A percentile compares a stretch with the other conserved stretches of the same genome.
Conservation (phyloP, 2,113 vertebrate species). For the Diphyllodes magnificus region DNA sequence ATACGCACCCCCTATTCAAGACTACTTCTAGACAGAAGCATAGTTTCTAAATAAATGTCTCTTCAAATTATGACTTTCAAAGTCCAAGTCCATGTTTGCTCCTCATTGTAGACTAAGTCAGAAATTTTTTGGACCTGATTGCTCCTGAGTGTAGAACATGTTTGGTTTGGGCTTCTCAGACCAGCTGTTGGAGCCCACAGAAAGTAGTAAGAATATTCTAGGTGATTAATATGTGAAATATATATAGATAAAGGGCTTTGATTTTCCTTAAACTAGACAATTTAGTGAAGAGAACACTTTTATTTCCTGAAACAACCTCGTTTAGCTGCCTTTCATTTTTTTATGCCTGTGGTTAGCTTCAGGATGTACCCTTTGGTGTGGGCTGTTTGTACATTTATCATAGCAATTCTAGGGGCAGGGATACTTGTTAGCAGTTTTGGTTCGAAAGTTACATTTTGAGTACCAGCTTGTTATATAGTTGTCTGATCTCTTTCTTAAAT, state of each 20-base stretch:
- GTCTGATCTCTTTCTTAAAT: neutral
- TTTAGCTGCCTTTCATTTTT: neutral
- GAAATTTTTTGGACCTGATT: neutral
- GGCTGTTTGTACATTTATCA: neutral
- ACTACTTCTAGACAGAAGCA: neutral
- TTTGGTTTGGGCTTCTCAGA: neutral
- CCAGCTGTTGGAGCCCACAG: neutral
- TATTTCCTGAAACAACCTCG: neutral
- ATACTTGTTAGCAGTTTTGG: neutral
- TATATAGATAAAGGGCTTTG: neutral
- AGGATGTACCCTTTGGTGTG: neutral
- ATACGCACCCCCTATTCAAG: neutral
- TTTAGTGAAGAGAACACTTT: neutral
- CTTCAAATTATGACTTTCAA: neutral
- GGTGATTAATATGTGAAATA: neutral
- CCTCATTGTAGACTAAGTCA: neutral
- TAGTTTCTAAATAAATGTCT: neutral
- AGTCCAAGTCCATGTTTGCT: neutral
- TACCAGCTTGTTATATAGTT: neutral
- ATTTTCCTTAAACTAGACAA: neutral
- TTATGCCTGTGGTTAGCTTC: neutral
- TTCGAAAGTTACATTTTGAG: neutral
- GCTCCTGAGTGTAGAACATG: fast-evolving
- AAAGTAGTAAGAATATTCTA: neutral
- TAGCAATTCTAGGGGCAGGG: neutral